phyloP scores from a whole-genome alignment of 2,888 invertebrate genomes.

The Chrysolina americana region DNA sequence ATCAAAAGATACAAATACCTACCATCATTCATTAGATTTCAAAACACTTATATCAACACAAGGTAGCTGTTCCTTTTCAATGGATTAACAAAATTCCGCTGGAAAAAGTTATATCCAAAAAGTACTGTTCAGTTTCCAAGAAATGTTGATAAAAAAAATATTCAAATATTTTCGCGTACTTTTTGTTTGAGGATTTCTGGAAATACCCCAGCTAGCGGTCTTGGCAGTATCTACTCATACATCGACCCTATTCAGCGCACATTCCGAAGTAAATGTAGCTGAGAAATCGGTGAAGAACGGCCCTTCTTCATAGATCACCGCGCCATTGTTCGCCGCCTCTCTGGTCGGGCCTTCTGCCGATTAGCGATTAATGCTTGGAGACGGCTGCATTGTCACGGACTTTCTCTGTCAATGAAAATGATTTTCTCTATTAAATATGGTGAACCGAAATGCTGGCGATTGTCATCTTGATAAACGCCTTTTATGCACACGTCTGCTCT shows the following conservation, averaged over 20 bases:
- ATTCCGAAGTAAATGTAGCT: slow-evolving; percentile 71
- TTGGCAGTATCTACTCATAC: slow-evolving; percentile 34
- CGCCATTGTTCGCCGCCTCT: slow-evolving; percentile 65
- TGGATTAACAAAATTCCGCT: too few species aligned
- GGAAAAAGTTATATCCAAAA: too few species aligned
- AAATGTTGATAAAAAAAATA: too few species aligned
- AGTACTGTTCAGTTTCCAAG: too few species aligned
- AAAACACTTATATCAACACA: too few species aligned
- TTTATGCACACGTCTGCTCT: slow-evolving; percentile 63
- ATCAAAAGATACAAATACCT: too few species aligned
- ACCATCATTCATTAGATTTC: too few species aligned
- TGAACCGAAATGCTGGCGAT: slow-evolving; percentile 63
- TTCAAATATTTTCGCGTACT: neutral
- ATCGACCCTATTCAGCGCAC: slow-evolving; percentile 64
- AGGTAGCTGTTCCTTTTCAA: too few species aligned
- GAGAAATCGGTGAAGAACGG: slow-evolving; percentile 71
- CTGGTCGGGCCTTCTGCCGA: slow-evolving; percentile 60
- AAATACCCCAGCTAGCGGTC: slow-evolving; percentile 6
- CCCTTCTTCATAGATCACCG: slow-evolving; percentile 69
- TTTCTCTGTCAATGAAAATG: slow-evolving; percentile 60
- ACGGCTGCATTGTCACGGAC: slow-evolving; percentile 54
- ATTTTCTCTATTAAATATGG: slow-evolving; percentile 66
- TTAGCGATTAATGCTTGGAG: slow-evolving; percentile 38
- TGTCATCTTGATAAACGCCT: slow-evolving; percentile 67
- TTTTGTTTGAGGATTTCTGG: neutral